A percentile compares a stretch with the other conserved stretches of the same genome.
Conservation (phyloP, 1,140 invertebrate species). For the Rhyacophila brunnea region DNA sequence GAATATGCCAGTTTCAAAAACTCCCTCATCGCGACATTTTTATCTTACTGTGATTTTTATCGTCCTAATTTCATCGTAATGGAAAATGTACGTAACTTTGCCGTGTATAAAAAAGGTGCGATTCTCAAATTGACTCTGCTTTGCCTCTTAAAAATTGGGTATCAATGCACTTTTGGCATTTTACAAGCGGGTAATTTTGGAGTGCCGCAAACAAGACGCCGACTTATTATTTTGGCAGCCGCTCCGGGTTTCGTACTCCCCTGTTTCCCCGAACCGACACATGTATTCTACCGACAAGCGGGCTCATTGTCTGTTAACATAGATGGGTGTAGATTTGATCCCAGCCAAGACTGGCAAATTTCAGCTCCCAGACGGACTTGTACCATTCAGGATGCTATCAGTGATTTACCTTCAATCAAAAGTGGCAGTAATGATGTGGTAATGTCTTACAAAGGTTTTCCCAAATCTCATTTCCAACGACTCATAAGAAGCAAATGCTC, state of each 20-base stretch:
- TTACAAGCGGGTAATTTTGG: constrained; percentile 87
- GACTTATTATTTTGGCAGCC: constrained; percentile 79
- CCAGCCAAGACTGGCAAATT: constrained; percentile 52
- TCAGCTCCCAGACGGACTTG: constrained; percentile 72
- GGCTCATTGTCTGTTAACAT: constrained; percentile 58
- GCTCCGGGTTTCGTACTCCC: constrained; percentile 80
- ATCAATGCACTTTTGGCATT: constrained; percentile 84
- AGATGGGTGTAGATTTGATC: not conserved
- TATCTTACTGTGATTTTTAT: constrained; percentile 86
- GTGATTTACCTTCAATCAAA: constrained; percentile 74
- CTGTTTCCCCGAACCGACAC: constrained; percentile 74
- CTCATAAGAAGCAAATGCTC: constrained; percentile 63
- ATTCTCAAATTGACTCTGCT: constrained; percentile 79
- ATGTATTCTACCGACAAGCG: constrained; percentile 73
- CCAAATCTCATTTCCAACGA: constrained; percentile 76
- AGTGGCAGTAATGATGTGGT: constrained; percentile 71
- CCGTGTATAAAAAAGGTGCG: constrained; percentile 74
- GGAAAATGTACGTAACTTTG: constrained; percentile 88
- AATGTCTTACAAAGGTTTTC: constrained; percentile 71
- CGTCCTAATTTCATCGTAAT: constrained; percentile 81
- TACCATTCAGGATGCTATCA: constrained; percentile 79
- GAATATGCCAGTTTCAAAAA: constrained; percentile 88
- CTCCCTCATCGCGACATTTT: constrained; percentile 79
- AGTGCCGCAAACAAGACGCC: constrained; percentile 76
- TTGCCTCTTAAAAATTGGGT: constrained; percentile 80